Base-by-base conservation (phyloP, 2,797 vertebrate genomes). In the Antrozous pallidus region DNA sequence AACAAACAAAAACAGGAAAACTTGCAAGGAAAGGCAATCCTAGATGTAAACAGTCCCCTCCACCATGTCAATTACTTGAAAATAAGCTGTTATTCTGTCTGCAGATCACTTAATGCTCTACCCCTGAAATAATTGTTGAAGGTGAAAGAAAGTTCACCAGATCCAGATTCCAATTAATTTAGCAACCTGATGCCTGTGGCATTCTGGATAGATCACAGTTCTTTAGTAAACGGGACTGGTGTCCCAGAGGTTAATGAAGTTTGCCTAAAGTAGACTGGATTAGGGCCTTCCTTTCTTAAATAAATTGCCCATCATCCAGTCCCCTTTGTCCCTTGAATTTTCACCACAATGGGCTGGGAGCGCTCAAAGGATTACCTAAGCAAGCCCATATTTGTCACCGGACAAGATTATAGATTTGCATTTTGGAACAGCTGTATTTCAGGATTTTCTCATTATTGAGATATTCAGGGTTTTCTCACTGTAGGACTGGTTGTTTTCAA, bases 231-330 rank as follows among this genome's bases (percentile, higher is more conserved):
- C 24, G 40, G 42, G 47, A 47, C 73, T 20, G 61, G 40, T 73
- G 40, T 84, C 36, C 38, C 42, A 74, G 33, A 87, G 83, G 79
- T 96, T 95, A 96, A 96, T 88, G 90, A 96, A 86, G 88, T 95
- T 96, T 94, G 79, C 83, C 45, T 71, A 89, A 95, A 22, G 91
- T 89, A 67, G 24, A 36, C 51, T 82, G 63, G 94, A 75, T 93
- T 90, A 94, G 58, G 74, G 63, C 47, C 38, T 78, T 88, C 45
- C 56, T 92, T 90, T 96, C 83, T 92, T 58, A 51, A 81, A 63
- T 49, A 70, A 93, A 85, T 94, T 71, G 61, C 65, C 58, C 78
- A 83, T 95, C 91, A 73, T 89, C 65, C 47, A 71, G 36, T 70
- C 17, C n/a, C 69, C 83, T 96, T 94, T 94, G 84, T 94, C 75